phyloP scores from a whole-genome alignment of 2,113 vertebrate genomes.

The Petaurus breviceps region DNA sequence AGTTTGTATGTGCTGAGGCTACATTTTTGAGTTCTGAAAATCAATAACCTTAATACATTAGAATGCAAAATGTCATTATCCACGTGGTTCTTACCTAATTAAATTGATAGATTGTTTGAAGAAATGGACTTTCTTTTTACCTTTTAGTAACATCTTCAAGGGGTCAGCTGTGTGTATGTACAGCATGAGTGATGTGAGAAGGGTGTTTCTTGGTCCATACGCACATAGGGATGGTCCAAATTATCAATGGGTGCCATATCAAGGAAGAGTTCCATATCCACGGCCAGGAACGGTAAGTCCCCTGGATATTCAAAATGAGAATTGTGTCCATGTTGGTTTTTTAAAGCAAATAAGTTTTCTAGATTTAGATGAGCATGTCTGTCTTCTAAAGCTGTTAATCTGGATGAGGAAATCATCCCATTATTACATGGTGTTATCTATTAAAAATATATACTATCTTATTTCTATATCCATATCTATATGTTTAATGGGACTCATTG shows the following conservation, averaged over 20 bases:
- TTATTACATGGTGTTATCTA: background rate
- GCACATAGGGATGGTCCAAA: constrained; percentile 97
- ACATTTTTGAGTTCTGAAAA: constrained; percentile 56
- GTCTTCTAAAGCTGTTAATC: background rate
- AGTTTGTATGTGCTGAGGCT: constrained; percentile 50
- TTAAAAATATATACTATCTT: background rate
- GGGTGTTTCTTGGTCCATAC: constrained; percentile 96
- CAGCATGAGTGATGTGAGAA: constrained; percentile 95
- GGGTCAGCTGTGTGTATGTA: constrained; percentile 98
- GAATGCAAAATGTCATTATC: constrained; percentile 50
- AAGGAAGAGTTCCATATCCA: constrained; percentile 96
- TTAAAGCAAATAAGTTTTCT: background rate
- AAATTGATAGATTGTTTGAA: constrained; percentile 13
- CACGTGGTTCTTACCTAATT: background rate
- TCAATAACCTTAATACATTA: constrained; percentile 63
- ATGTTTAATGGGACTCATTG: background rate
- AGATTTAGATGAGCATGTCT: background rate
- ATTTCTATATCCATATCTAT: too few species aligned
- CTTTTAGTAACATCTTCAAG: constrained; percentile 96
- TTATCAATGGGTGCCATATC: constrained; percentile 98
- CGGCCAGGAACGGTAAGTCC: constrained; percentile 96
- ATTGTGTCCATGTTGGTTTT: background rate
- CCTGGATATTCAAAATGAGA: background rate
- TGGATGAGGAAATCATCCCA: background rate
- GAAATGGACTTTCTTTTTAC: constrained; percentile 30